A percentile compares a stretch with the other conserved stretches of the same genome.
Evolutionary conservation across 2,888 invertebrate species (phyloP).

Genomic region (Melanotus villosus): DNA sequence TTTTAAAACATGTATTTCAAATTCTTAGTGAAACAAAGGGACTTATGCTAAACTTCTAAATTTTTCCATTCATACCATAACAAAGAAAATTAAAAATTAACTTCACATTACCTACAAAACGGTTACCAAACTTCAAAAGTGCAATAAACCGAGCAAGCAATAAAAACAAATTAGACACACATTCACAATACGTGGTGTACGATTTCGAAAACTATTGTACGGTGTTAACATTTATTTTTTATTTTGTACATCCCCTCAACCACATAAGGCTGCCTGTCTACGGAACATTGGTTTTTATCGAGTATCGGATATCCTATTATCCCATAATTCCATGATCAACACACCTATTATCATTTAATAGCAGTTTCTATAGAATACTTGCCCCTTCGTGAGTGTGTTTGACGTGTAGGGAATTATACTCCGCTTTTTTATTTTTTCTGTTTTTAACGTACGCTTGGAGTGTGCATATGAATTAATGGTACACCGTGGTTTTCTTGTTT

Average conservation of each 20-base stretch:
- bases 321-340: conserved; percentile 54
- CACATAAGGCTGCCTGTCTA: conserved; percentile 44
- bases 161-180: conserved; percentile 47
- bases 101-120: too few relatives aligned
- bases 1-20: too few relatives aligned
- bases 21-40: too few relatives aligned
- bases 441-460: conserved; percentile 26
- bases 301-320: conserved; percentile 56
- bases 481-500: background rate
- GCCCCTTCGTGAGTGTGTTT: conserved; percentile 38
- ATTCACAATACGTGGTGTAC: conserved; percentile 41
- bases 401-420: conserved; percentile 41
- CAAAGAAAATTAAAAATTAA: too few relatives aligned
- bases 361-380: conserved; percentile 42
- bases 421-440: conserved; percentile 33
- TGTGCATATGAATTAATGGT: conserved; percentile 27
- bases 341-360: conserved; percentile 55
- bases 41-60: too few relatives aligned
- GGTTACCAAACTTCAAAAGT: background rate
- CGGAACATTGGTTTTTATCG: conserved; percentile 53
- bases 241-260: conserved; percentile 48
- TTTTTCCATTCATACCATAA: too few relatives aligned
- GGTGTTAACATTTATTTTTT: conserved; percentile 50
- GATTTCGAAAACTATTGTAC: conserved; percentile 46
- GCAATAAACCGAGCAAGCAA: conserved; percentile 22